Base-by-base conservation (phyloP, 2,113 vertebrate genomes). In the Eublepharis macularius region DNA sequence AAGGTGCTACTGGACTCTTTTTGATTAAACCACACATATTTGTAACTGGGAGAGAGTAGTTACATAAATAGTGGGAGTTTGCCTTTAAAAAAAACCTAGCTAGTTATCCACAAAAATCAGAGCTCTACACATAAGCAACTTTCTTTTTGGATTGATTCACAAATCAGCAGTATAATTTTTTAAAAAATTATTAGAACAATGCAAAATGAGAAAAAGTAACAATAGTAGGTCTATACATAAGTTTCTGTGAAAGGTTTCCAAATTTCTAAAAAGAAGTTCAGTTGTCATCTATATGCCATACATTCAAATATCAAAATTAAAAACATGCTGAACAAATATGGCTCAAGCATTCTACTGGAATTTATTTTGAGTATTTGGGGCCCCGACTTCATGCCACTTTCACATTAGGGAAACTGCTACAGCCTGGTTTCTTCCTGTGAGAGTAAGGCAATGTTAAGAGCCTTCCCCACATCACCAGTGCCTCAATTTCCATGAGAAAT, bases 21-120 rank as follows among this genome's bases (percentile, higher is more conserved):
- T 87, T 91, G 92, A 85, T 74, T 89, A 87, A 89, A 87, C 63
- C 39, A 80, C 76, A 73, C 49, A 72, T 60, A 80, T 82, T 85
- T 85, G 41, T 80, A 73, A 65, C 76, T 73, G 69, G 76, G 32
- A 80, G 49, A 72, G 60, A 73, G 57, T 57, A 77, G 36, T 79
- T 79, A 72, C 68, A 73, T 11, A 85, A 79, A 63, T 63, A 54
- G 47, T 41, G 49, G 17, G 39, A 34, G 12, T 73, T 85, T 72
- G n/a, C n/a, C n/a, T 26, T 72, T 11, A 9, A 34, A 72, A 41
- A 79, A 11, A n/a, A 77, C 9, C n/a, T 57, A 34, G 39, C 76
- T 73, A 73, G 34, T 76, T 84, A 41, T 29, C 32, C 45, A n/a
- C n/a, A 49, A 84, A 90, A 60, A 2, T 13, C n/a, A 86, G 34